phyloP scores from a whole-genome alignment of 2,888 invertebrate genomes.

The Octodonta nipae region DNA sequence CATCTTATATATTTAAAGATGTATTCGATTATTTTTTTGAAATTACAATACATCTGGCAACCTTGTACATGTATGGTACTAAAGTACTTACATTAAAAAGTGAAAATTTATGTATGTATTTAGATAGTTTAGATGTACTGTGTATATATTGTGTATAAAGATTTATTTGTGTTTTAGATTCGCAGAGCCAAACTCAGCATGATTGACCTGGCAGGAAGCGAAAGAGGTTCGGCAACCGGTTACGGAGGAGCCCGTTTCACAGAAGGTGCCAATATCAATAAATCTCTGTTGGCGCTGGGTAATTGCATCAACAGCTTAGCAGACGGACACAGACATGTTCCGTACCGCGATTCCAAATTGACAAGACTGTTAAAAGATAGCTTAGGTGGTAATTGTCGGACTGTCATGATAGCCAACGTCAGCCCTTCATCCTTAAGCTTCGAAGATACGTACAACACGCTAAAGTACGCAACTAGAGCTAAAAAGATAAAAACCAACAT shows the following conservation, averaged over 20 bases:
- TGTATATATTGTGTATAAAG: no score
- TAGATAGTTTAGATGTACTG: no score
- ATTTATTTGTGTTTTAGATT: constrained; percentile 36
- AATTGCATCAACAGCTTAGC: constrained; percentile 81
- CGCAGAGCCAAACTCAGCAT: constrained; percentile 79
- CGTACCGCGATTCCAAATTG: constrained; percentile 80
- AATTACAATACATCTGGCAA: no score
- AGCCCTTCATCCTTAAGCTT: constrained; percentile 65
- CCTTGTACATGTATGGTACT: no score
- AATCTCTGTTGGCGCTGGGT: constrained; percentile 75
- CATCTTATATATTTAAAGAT: no score
- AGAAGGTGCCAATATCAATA: constrained; percentile 89
- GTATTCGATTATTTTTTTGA: no score
- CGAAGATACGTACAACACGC: constrained; percentile 87
- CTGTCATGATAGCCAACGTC: constrained; percentile 87
- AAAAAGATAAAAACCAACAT: constrained; percentile 63
- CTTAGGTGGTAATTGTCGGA: constrained; percentile 83
- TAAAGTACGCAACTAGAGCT: constrained; percentile 73
- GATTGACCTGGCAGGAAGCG: constrained; percentile 91
- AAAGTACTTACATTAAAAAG: no score
- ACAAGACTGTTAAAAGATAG: constrained; percentile 84
- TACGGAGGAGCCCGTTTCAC: constrained; percentile 71
- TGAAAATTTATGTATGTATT: no score
- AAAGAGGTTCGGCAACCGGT: constrained; percentile 69
- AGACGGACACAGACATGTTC: constrained; percentile 70